Evolutionary conservation across 2,113 vertebrate genomes (phyloP).

Genomic region (Halichoeres trimaculatus): DNA sequence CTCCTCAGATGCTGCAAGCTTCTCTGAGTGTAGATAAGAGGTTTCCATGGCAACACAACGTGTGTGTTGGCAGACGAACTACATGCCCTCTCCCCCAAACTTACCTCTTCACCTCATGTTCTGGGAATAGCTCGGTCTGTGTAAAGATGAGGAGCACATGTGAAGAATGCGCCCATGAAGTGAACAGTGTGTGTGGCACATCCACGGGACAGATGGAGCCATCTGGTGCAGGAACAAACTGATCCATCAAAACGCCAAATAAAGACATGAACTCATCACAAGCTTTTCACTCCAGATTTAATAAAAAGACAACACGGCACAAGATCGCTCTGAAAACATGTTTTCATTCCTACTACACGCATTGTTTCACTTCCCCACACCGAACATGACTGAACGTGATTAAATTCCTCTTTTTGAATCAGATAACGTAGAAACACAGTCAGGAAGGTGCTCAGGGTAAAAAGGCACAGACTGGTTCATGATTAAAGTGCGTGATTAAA

Average conservation of each 20-base stretch:
- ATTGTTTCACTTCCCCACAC: neutral
- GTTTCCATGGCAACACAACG: slow-evolving; percentile 28
- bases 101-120: slow-evolving; percentile 1
- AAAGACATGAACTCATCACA: neutral
- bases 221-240: neutral
- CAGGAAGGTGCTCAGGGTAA: neutral
- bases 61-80: neutral
- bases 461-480: neutral
- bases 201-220: neutral
- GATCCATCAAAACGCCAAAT: neutral
- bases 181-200: neutral
- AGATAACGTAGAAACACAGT: neutral
- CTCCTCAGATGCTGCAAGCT: slow-evolving; percentile 11
- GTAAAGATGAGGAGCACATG: neutral
- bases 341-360: neutral
- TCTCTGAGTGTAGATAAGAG: neutral
- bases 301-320: neutral
- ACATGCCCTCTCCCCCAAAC: slow-evolving; percentile 11
- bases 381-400: neutral
- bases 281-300: neutral
- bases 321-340: neutral
- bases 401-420: neutral
- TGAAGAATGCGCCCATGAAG: neutral
- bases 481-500: neutral
- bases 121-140: neutral